phyloP scores from a whole-genome alignment of 2,797 vertebrate genomes.

The Labroides dimidiatus region DNA sequence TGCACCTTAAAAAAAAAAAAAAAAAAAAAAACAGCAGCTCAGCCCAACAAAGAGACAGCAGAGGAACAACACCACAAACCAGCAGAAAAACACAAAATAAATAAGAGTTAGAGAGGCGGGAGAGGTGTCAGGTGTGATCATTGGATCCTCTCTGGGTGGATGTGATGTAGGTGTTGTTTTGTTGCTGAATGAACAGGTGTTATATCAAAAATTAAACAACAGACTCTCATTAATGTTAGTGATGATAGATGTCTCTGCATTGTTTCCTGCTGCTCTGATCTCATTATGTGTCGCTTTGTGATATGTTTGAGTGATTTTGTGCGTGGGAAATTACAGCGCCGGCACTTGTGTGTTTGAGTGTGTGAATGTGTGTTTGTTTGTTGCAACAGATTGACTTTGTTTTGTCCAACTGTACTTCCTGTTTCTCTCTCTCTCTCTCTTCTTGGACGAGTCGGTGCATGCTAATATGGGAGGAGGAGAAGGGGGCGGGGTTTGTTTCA shows the following conservation, averaged over 20 bases:
- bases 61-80: not conserved
- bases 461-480: slow-evolving; percentile 43
- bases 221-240: not conserved
- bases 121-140: not conserved
- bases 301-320: slow-evolving; percentile 26
- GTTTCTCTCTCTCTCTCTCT: slow-evolving; percentile 40
- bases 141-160: not conserved
- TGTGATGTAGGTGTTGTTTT: too few relatives aligned
- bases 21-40: slow-evolving; percentile 16
- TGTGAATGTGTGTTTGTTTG: slow-evolving; percentile 23
- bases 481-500: slow-evolving; percentile 34
- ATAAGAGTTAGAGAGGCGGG: not conserved
- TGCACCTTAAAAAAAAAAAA: slow-evolving; percentile 17
- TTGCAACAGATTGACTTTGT: slow-evolving; percentile 58
- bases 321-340: slow-evolving; percentile 41
- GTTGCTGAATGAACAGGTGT: not conserved
- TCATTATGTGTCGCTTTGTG: slow-evolving; percentile 27
- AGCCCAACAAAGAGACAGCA: slow-evolving; percentile 45
- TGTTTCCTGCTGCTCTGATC: slow-evolving; percentile 28
- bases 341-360: not conserved
- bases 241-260: slow-evolving; percentile 1
- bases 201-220: not conserved
- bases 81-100: not conserved
- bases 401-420: slow-evolving; percentile 73
- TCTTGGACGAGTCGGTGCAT: slow-evolving; percentile 53